These are phyloP conservation scores for Strix aluco DNA, from an alignment of 2,113 vertebrate genomes.

Conservation along the genomic window DNA sequence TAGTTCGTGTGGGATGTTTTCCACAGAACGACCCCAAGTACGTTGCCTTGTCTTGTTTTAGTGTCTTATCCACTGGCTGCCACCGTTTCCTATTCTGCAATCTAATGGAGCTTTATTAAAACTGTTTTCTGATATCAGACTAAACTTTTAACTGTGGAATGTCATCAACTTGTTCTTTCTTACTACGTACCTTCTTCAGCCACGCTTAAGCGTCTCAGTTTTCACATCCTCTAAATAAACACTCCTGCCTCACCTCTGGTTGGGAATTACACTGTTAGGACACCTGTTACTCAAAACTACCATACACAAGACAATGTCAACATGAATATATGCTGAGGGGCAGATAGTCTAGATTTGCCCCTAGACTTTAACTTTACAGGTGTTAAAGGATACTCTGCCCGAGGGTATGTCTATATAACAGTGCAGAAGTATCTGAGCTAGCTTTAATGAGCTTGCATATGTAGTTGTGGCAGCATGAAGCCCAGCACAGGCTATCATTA, in stretches of 20 bases:
- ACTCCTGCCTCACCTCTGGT: constrained; percentile 26
- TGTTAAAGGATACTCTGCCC: constrained; percentile 50
- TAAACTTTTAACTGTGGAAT: neutral
- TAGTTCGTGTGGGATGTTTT: neutral
- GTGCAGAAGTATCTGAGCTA: constrained; percentile 58
- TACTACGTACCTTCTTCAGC: constrained; percentile 11
- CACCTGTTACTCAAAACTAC: constrained; percentile 26
- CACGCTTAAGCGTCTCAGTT: neutral
- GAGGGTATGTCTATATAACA: constrained; percentile 34
- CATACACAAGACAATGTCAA: neutral
- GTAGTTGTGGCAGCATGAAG: constrained; percentile 65
- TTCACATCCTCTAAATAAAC: neutral
- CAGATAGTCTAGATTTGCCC: neutral
- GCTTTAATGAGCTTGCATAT: constrained; percentile 61
- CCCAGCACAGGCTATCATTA: constrained; percentile 55
- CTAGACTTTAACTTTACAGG: constrained; percentile 22
- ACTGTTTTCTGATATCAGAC: neutral
- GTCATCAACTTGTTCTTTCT: constrained; percentile 12
- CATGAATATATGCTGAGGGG: neutral
- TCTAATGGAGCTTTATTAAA: constrained; percentile 21
- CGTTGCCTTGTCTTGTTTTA: constrained; percentile 34
- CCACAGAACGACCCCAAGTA: neutral
- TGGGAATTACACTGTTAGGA: constrained; percentile 42
- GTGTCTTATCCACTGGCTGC: constrained; percentile 49
- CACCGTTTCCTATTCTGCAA: neutral